These are phyloP conservation scores for Lingula anatina DNA, from an alignment of 2,888 invertebrate species.

Conservation along the genomic window DNA sequence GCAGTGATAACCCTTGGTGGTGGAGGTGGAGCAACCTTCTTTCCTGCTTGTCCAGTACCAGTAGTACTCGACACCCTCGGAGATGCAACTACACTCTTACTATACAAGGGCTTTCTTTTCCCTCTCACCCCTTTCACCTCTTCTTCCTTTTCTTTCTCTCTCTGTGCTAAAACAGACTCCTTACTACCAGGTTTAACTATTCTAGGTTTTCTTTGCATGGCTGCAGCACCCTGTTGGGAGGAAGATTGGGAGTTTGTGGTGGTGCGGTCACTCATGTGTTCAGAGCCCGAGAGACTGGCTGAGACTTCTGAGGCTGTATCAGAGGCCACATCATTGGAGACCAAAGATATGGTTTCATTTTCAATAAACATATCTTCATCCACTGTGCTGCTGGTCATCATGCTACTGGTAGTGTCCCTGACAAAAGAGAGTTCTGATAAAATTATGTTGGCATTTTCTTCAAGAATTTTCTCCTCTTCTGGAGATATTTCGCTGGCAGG, in stretches of 20 bases:
- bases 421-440: slow-evolving; percentile 56
- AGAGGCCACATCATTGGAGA: slow-evolving; percentile 69
- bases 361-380: slow-evolving; percentile 58
- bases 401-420: too few relatives aligned
- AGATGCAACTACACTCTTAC: background rate
- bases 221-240: slow-evolving; percentile 11
- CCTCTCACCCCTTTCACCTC: slow-evolving; percentile 23
- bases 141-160: slow-evolving; percentile 14
- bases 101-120: slow-evolving; percentile 29
- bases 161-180: slow-evolving; percentile 5
- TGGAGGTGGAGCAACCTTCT: slow-evolving; percentile 4
- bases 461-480: slow-evolving; percentile 55
- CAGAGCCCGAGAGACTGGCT: slow-evolving; percentile 28
- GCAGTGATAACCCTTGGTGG: too few relatives aligned
- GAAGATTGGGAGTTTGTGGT: slow-evolving; percentile 22
- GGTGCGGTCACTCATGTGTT: slow-evolving; percentile 26
- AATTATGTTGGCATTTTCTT: slow-evolving; percentile 60
- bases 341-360: slow-evolving; percentile 65
- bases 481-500: slow-evolving; percentile 16
- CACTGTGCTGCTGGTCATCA: slow-evolving; percentile 39
- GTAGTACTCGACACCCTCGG: background rate
- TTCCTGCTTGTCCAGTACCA: slow-evolving; percentile 1
- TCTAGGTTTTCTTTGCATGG: slow-evolving; percentile 45
- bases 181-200: slow-evolving; percentile 55
- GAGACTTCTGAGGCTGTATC: slow-evolving; percentile 54